These are phyloP conservation scores for Ctenosaura bakeri DNA, from an alignment of 2,797 vertebrate species.

Conservation along the genomic window DNA sequence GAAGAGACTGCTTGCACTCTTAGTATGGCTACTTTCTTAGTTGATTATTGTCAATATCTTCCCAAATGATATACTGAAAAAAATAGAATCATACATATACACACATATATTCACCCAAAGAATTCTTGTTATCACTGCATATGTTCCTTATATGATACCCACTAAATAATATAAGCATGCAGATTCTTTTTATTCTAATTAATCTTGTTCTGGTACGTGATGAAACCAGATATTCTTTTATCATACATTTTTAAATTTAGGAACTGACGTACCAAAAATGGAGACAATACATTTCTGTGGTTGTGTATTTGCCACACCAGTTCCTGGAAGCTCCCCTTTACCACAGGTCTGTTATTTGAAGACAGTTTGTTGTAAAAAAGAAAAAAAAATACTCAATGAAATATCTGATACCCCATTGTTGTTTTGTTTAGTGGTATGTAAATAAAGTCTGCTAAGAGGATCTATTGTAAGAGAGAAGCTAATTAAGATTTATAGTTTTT, in stretches of 20 bases:
- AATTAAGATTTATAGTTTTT: neutral
- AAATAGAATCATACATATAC: too few species aligned
- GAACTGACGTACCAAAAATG: neutral
- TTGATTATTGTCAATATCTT: neutral
- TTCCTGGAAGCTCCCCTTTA: neutral
- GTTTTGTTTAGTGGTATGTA: neutral
- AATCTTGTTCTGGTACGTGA: neutral
- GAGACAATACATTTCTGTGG: neutral
- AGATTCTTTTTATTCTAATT: neutral
- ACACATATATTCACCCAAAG: neutral
- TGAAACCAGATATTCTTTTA: neutral
- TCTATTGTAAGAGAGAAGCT: neutral
- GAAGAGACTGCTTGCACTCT: neutral
- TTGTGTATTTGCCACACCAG: neutral
- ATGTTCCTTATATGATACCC: neutral
- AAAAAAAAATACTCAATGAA: neutral
- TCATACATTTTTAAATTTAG: neutral
- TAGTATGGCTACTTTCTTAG: neutral
- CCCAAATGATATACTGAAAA: neutral
- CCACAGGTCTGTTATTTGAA: neutral
- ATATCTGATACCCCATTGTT: neutral
- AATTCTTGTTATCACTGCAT: neutral
- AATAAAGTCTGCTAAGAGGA: neutral
- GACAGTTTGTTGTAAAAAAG: neutral
- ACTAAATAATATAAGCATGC: neutral